Evolutionary conservation across 2,888 invertebrate genomes (phyloP), one percentile per base, ranked within the genome.

Genomic region (Himalopsyche anomala): DNA sequence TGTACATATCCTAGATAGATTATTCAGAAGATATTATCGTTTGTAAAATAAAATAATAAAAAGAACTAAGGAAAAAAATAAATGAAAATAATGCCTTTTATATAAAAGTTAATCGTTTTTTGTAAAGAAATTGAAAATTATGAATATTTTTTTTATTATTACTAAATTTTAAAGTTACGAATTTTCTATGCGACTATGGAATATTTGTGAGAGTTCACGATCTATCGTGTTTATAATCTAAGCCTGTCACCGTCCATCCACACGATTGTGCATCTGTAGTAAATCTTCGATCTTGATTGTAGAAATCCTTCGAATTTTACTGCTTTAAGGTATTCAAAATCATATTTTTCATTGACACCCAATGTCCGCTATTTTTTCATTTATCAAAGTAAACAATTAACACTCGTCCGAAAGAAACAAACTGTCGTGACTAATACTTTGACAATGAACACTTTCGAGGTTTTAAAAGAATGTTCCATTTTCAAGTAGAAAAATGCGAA

Each of bases 161-260:
- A 45, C 3, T 51, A 51, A 51, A 51, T 4, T 51, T 51, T 2
- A 51, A 3, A 9, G 45, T 3, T 15, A 51, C 15, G 5, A 4
- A 4, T 51, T 51, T 12, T 51, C 51, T 51, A 5, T 51, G 51
- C 12, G 15, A 5, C 51, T 15, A 5, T 8, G 51, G 8, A 62
- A 62, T 62, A 6, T 62, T 19, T 45, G 54, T 51, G 81, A 81
- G 84, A 85, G 84, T 81, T 81, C 81, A 81, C 69, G 81, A 81
- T 85, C 84, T 85, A 80, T 85, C 69, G 84, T 81, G 62, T 85
- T 81, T 55, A 85, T 81, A 81, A 85, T 54, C 51, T 85, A 28
- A n/a, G 81, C 81, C 84, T 85, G 84, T 85, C 84, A 85, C 38
- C 74, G 38, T 81, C 81, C 62, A n/a, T 81, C 81, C 62, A 69